Percentiles rank a stretch among this genome's conserved stretches.
Evolutionary conservation across 2,888 invertebrate genomes (phyloP).

Genomic region (Euzophera pinguis): DNA sequence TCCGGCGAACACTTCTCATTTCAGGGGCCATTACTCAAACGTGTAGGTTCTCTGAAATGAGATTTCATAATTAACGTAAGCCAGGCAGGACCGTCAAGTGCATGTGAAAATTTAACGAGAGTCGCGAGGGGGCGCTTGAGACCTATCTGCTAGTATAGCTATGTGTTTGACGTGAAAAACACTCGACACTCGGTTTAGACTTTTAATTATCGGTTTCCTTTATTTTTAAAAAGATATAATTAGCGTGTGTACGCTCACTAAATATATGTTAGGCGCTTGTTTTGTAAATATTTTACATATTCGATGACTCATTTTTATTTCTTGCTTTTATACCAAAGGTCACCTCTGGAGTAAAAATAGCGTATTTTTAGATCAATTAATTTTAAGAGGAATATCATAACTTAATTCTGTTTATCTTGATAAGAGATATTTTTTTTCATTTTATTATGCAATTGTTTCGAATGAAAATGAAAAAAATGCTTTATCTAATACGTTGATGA

Average conservation of each 20-base stretch:
- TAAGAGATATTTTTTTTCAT: too few relatives aligned
- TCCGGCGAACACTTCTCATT: conserved; percentile 56
- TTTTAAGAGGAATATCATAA: too few relatives aligned
- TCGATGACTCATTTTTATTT: too few relatives aligned
- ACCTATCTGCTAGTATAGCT: conserved; percentile 43
- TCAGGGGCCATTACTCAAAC: conserved; percentile 70
- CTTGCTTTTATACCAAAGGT: too few relatives aligned
- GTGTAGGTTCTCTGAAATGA: conserved; percentile 71
- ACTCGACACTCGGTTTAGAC: conserved; percentile 38
- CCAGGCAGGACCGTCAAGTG: conserved; percentile 73
- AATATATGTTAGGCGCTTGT: background rate
- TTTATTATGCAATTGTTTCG: too few relatives aligned
- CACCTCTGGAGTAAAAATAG: too few relatives aligned
- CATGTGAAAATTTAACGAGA: conserved; percentile 79
- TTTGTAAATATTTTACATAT: too few relatives aligned
- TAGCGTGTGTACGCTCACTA: background rate
- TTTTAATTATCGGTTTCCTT: conserved; percentile 23
- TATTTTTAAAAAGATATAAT: background rate
- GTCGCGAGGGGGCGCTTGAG: conserved; percentile 43
- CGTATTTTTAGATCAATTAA: too few relatives aligned
- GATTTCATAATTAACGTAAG: conserved; percentile 78
- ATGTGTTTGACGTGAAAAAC: conserved; percentile 53
- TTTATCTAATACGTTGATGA: too few relatives aligned
- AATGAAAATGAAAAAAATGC: too few relatives aligned
- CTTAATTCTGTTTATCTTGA: too few relatives aligned